These are phyloP conservation scores for Chiloscyllium punctatum DNA, from an alignment of 2,797 vertebrate species.

Conservation along the genomic window DNA sequence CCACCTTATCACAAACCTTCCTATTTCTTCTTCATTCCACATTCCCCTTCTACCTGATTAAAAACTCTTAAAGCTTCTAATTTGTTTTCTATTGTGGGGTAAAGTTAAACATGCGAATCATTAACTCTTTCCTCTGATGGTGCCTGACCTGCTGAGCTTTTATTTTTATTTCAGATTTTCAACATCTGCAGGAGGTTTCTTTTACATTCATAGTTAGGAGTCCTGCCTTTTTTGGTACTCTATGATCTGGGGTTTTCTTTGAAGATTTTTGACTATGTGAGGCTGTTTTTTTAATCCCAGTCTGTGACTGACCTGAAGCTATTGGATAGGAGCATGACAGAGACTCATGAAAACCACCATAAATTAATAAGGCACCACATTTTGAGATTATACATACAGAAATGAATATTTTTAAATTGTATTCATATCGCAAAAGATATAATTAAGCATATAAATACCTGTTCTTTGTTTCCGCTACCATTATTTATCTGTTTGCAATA, in stretches of 20 bases:
- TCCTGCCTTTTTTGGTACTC: not conserved
- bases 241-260: not conserved
- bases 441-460: not conserved
- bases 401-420: not conserved
- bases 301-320: not conserved
- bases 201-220: no score
- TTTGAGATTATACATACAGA: not conserved
- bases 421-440: not conserved
- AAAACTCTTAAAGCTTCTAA: no score
- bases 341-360: not conserved
- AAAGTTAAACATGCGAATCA: no score
- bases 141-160: no score
- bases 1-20: no score
- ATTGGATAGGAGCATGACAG: not conserved
- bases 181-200: no score
- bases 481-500: not conserved
- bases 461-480: not conserved
- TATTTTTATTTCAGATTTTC: no score
- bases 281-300: not conserved
- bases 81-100: no score
- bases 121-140: no score
- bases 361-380: not conserved
- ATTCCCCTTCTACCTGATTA: no score
- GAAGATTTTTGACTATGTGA: not conserved
- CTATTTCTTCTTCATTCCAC: no score